Evolutionary conservation across 2,888 invertebrate genomes (phyloP), one percentile per base, ranked within the genome.

Genomic region (Strigamia transsilvanica): DNA sequence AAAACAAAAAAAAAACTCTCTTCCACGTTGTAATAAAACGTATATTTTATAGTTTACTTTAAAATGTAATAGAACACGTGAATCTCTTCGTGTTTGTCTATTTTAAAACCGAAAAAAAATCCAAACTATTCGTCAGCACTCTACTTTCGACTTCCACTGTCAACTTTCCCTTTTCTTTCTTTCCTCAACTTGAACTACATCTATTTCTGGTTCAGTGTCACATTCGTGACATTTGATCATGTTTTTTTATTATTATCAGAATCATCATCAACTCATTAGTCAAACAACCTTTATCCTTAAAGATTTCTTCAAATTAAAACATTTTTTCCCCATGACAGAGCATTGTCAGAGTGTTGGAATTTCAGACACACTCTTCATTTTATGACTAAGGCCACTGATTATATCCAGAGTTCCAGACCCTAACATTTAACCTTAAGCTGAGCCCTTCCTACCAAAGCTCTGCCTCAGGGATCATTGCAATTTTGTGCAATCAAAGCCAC

Each of bases 191-290:
- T 51, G 51, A 51, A 51, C 51, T 51, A n/a, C 3, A 7, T 51
- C 51, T 51, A 51, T 51, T 51, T 51, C 51, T 51, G 51, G 13
- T n/a, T n/a, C n/a, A n/a, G 51, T 51, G 51, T 51, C 5, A 51
- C 51, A 51, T 51, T 51, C 4, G 51, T 51, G 51, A 51, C 51
- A 51, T 51, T 51, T n/a, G 51, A 51, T 51, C 51, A 51, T 51
- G 51, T 51, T 51, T 51, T n/a, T n/a, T n/a, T n/a, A n/a, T n/a
- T n/a, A n/a, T 51, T 51, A 51, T 51, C 51, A 51, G 51, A n/a
- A 51, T 51, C 51, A 51, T 51, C 51, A 51, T 51, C 51, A n/a
- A 51, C 51, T 51, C 13, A 51, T 51, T n/a, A 51, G 51, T 51
- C 51, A 51, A 51, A 51, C 51, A 34, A 34, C 34, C 7, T 34